phyloP scores from a whole-genome alignment of 2,113 vertebrate species.

The Aspidoscelis tigris region DNA sequence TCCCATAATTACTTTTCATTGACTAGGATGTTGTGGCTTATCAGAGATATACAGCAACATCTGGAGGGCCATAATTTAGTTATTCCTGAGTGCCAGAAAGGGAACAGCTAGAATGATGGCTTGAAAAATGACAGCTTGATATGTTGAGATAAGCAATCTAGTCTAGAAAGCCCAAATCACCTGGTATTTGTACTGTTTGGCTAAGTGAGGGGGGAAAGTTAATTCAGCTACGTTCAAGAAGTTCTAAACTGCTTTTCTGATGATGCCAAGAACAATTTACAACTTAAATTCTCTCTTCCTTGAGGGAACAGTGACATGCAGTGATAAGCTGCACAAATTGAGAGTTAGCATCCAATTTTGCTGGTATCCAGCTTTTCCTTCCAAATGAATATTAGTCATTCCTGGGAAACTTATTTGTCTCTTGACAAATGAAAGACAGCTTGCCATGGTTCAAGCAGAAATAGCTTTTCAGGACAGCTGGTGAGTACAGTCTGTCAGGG shows the following conservation, averaged over 20 bases:
- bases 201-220: background rate
- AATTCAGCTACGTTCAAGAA: background rate
- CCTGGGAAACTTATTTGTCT: constrained; percentile 10
- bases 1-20: no score
- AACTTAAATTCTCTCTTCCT: background rate
- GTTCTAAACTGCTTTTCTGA: background rate
- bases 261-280: background rate
- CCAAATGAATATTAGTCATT: background rate
- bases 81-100: no score
- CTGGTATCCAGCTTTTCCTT: background rate
- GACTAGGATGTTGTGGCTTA: no score
- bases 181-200: background rate
- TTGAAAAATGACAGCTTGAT: no score
- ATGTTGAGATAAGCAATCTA: background rate
- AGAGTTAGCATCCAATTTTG: background rate
- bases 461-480: background rate
- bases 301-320: background rate
- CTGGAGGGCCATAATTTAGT: no score
- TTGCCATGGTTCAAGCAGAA: background rate
- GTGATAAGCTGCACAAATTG: background rate
- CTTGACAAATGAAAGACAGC: background rate
- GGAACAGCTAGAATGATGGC: no score
- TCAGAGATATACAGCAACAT: no score
- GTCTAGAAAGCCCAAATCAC: background rate
- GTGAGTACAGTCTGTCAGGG: background rate